phyloP scores from a whole-genome alignment of 1,140 invertebrate species.

The Papilio polyxenes region DNA sequence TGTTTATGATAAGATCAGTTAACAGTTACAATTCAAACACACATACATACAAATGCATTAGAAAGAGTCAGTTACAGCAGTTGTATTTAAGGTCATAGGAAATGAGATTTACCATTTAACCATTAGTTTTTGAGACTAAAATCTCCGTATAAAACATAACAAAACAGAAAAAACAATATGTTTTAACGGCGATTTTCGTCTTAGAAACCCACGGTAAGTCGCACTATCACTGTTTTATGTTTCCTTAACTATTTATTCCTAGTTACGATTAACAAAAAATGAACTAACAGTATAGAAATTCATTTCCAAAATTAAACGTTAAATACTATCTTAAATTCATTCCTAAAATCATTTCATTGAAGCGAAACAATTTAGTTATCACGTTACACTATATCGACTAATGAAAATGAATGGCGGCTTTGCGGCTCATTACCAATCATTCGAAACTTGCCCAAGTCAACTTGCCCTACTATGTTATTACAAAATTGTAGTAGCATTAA shows the following conservation, averaged over 20 bases:
- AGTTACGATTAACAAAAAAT: not conserved
- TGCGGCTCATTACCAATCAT: not conserved
- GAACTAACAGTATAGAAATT: too few relatives aligned
- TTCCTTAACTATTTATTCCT: not conserved
- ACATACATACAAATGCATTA: not conserved
- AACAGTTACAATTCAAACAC: not conserved
- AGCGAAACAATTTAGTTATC: too few relatives aligned
- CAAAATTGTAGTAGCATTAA: not conserved
- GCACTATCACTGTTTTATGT: too few relatives aligned
- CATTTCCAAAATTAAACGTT: not conserved
- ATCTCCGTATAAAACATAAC: too few relatives aligned
- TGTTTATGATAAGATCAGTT: not conserved
- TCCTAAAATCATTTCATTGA: too few relatives aligned
- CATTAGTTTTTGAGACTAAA: too few relatives aligned
- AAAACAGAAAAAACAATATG: too few relatives aligned
- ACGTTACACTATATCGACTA: not conserved
- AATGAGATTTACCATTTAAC: too few relatives aligned
- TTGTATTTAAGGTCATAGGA: not conserved
- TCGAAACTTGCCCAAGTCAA: not conserved
- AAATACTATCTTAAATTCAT: not conserved
- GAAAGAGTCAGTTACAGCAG: not conserved
- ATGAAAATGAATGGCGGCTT: not conserved
- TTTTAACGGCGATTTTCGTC: too few relatives aligned
- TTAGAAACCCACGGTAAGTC: too few relatives aligned
- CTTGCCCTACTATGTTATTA: not conserved